Evolutionary conservation across 2,797 vertebrate species (phyloP).

Genomic region (Lithobates pipiens): DNA sequence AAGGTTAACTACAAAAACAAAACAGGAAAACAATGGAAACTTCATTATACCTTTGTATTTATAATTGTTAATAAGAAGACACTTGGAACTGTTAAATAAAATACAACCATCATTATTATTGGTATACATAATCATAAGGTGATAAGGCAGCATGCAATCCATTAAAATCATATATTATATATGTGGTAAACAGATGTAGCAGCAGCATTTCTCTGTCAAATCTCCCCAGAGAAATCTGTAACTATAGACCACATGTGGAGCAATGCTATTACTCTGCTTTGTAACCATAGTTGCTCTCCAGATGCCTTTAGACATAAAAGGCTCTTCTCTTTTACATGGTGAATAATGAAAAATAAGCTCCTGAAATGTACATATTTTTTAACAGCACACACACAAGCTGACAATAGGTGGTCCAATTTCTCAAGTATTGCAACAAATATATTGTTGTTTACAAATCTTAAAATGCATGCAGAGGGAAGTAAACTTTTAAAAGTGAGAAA

Average conservation of each 20-base stretch:
- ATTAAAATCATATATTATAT: neutral
- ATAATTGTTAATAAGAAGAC: neutral
- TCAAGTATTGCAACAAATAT: neutral
- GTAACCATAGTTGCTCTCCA: constrained; percentile 49
- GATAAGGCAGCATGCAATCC: neutral
- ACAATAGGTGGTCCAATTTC: neutral
- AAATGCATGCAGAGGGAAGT: no score
- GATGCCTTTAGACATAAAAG: neutral
- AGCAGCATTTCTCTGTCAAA: neutral
- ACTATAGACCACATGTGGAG: neutral
- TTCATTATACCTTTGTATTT: neutral
- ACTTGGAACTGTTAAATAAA: neutral
- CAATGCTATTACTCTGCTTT: constrained; percentile 53
- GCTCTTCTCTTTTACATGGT: neutral
- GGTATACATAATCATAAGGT: neutral
- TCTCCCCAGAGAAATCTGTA: neutral
- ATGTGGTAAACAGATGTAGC: neutral
- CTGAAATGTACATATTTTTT: neutral
- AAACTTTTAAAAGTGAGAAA: no score
- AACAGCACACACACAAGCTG: neutral
- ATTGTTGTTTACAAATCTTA: neutral
- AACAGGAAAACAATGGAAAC: neutral
- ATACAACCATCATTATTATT: neutral
- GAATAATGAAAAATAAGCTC: neutral
- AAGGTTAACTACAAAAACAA: neutral